Conservation (phyloP, 2,888 invertebrate species). For the Caenorhabditis imperialis region DNA sequence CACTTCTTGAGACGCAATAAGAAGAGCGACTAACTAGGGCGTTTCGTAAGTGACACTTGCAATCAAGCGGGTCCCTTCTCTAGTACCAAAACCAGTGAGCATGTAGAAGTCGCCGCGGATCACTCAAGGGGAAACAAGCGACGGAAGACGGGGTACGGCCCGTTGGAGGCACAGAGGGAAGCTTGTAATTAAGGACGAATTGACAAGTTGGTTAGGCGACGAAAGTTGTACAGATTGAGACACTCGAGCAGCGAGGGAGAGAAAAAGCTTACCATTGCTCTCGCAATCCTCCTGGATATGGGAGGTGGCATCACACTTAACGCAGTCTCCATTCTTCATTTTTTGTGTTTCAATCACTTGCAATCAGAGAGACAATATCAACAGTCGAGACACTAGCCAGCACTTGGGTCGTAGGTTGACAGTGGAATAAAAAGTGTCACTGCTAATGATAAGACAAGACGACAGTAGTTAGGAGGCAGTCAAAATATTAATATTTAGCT, state of each 20-base stretch:
- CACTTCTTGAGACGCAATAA: constrained; percentile 27
- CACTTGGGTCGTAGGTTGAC: too few species aligned
- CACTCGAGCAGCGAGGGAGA: constrained; percentile 19
- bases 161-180: constrained; percentile 16
- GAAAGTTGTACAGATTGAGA: constrained; percentile 44
- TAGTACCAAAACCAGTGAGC: constrained; percentile 4
- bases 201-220: constrained; percentile 47
- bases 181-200: constrained; percentile 52
- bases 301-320: constrained; percentile 64
- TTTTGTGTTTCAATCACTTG: constrained; percentile 27
- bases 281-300: constrained; percentile 62
- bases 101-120: not conserved
- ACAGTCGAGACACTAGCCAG: too few species aligned
- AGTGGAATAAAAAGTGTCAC: too few species aligned
- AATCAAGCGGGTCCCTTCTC: constrained; percentile 50
- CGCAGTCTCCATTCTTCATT: constrained; percentile 61
- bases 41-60: constrained; percentile 58
- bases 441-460: constrained; percentile 32
- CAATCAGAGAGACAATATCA: too few species aligned
- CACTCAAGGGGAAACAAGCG: constrained; percentile 42
- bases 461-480: constrained; percentile 17
- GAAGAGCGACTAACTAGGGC: constrained; percentile 56
- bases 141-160: constrained; percentile 1
- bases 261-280: constrained; percentile 60
- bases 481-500: constrained; percentile 46